Evolutionary conservation across 2,888 invertebrate species (phyloP).

Genomic region (Lasioglossum marginatum): DNA sequence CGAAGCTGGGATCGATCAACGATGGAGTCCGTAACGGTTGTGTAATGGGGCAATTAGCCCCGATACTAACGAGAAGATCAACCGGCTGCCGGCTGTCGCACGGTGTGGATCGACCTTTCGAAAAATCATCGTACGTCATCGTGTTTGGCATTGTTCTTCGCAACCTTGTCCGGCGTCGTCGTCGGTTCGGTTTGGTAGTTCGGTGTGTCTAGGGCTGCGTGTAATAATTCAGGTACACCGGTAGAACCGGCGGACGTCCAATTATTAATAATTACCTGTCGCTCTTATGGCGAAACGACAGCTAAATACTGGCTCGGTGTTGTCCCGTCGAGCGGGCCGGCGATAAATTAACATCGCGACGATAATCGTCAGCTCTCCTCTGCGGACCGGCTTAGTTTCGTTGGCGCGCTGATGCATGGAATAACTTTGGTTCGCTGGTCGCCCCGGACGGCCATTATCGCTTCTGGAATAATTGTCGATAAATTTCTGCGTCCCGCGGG

Average conservation of each 20-base stretch:
- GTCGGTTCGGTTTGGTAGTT: not conserved
- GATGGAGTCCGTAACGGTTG: constrained; percentile 35
- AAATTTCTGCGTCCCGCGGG: constrained; percentile 58
- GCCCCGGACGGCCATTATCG: constrained; percentile 63
- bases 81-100: constrained; percentile 24
- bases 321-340: constrained; percentile 31
- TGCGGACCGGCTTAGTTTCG: constrained; percentile 51
- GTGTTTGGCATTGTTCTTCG: constrained; percentile 50
- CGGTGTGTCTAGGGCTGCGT: not conserved
- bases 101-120: constrained; percentile 32
- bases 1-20: constrained; percentile 43
- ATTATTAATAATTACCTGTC: constrained; percentile 66
- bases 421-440: constrained; percentile 40
- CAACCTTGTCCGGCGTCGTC: constrained; percentile 14
- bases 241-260: constrained; percentile 34
- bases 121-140: constrained; percentile 40
- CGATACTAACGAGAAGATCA: constrained; percentile 58
- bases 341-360: constrained; percentile 66
- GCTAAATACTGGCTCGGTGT: constrained; percentile 37
- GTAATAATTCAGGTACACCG: constrained; percentile 31
- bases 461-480: constrained; percentile 66
- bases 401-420: constrained; percentile 13
- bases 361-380: constrained; percentile 55
- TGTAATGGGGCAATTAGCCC: constrained; percentile 65
- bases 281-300: constrained; percentile 45